These are phyloP conservation scores for Ailurus styani DNA, from an alignment of 2,113 vertebrate species.

Conservation along the genomic window DNA sequence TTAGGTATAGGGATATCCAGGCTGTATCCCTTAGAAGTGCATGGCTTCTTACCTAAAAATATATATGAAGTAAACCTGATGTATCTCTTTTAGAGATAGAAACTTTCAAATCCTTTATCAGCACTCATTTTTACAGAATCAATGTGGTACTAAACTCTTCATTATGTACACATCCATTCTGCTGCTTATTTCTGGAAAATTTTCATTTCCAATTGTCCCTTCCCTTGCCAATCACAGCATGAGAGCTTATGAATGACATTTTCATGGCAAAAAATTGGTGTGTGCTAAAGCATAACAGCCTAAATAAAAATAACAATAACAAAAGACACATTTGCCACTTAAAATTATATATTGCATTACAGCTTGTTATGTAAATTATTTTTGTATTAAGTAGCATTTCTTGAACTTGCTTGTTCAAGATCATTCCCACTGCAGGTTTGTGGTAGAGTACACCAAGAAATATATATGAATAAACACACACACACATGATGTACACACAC, in stretches of 20 bases:
- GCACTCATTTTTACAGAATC: background rate
- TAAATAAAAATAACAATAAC: background rate
- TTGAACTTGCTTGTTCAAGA: background rate
- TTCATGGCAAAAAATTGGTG: background rate
- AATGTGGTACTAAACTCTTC: background rate
- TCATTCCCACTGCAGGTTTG: background rate
- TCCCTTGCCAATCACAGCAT: background rate
- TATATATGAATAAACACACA: background rate
- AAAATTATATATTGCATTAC: background rate
- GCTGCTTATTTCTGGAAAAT: background rate
- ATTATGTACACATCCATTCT: background rate
- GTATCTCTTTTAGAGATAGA: background rate
- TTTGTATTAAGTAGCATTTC: background rate
- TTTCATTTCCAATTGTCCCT: slow-evolving; percentile 19
- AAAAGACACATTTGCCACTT: background rate
- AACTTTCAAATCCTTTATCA: slow-evolving; percentile 1
- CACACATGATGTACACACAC: background rate
- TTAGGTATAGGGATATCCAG: background rate
- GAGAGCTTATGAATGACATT: background rate
- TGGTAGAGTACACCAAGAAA: background rate
- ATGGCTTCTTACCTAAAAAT: background rate
- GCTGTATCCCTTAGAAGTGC: background rate
- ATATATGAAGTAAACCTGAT: background rate
- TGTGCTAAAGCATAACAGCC: background rate
- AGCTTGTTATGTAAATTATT: background rate